phyloP scores from a whole-genome alignment of 2,113 vertebrate species.

The Struthidea cinerea region DNA sequence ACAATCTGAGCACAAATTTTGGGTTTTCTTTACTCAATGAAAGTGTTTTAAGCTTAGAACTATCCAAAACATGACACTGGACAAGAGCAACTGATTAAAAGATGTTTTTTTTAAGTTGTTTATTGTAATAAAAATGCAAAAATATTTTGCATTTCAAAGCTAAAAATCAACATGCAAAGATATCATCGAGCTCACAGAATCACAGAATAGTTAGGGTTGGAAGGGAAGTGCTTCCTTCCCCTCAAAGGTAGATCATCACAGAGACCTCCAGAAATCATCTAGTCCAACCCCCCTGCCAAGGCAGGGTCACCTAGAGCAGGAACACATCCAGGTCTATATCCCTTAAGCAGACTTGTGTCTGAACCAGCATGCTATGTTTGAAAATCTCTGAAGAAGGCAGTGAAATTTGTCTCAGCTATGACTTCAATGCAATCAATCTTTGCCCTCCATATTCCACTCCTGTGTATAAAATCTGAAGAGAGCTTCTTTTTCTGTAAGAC shows the following conservation, averaged over 20 bases:
- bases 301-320: not conserved
- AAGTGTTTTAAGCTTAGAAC: not conserved
- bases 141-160: not conserved
- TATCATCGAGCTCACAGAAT: not conserved
- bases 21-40: not conserved
- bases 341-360: rapidly evolving
- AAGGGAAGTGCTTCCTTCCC: not conserved
- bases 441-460: not conserved
- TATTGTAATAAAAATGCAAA: not conserved
- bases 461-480: not conserved
- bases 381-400: not conserved
- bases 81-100: not conserved
- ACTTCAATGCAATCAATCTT: not conserved
- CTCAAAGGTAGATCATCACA: not conserved
- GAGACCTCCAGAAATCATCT: not conserved
- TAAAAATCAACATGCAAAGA: not conserved
- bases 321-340: not conserved
- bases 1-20: not conserved
- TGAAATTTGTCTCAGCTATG: not conserved
- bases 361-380: not conserved
- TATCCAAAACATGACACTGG: not conserved
- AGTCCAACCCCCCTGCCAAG: not conserved
- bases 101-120: not conserved
- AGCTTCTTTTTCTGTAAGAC: not conserved
- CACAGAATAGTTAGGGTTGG: not conserved